Evolutionary conservation across 1,140 invertebrate genomes (phyloP), one percentile per base, ranked within the genome.

Genomic region (Arion vulgaris): DNA sequence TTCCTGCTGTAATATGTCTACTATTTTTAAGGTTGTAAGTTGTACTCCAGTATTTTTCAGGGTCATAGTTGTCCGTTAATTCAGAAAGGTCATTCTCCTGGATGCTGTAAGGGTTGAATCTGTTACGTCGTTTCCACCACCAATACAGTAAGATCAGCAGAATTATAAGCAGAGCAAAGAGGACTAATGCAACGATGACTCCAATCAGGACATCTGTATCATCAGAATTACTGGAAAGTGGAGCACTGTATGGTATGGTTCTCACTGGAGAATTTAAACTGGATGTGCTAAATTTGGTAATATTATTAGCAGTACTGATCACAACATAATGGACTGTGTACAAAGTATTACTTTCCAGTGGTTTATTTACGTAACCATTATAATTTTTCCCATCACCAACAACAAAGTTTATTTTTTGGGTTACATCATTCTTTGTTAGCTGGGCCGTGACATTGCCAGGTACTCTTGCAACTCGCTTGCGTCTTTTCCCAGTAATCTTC

Each of bases 301-400:
- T 57, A 57, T 85, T 85, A 53, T 87, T 83, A 19, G 89, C 51
- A 17, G 84, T 85, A 78, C 88, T 91, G 23, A 82, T 73, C 0
- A 91, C 89, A 0, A 89, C 82, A 68, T 87, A 88, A 74, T 89
- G 89, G 41, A 91, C 83, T 17, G 86, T 82, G 77, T 92, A 92
- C 0, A 57, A 32, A 5, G 83, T 80, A 26, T 84, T 81, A 5
- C 79, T 51, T 41, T 72, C 71, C 71, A 92, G 80, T 2, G 85
- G 80, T n/a, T 53, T 72, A 77, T 92, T 91, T 9, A 32, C 4
- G 49, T 62, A 77, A 11, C 53, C 82, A 84, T 66, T 87, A 88
- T 15, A 57, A 34, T 26, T 83, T 80, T 4, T 77, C 2, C 39
- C 81, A 76, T 89, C 87, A 23, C 89, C 90, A 23, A 89, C 81